Evolutionary conservation across 2,113 vertebrate species (phyloP).

Genomic region (Calyptomena viridis): DNA sequence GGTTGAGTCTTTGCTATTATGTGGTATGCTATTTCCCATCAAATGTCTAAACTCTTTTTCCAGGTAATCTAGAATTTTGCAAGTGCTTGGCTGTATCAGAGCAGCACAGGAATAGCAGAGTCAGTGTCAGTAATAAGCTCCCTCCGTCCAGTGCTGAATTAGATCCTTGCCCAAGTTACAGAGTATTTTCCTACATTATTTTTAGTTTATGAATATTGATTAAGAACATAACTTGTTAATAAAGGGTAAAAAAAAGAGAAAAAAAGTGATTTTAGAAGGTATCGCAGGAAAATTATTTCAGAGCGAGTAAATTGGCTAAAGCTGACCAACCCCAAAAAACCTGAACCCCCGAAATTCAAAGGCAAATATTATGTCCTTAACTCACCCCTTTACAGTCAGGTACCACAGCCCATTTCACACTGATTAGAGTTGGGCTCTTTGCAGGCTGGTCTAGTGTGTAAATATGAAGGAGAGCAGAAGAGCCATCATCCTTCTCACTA

Average conservation of each 20-base stretch:
- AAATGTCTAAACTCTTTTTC: background rate
- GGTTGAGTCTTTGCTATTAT: background rate
- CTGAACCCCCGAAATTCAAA: background rate
- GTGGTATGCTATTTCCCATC: background rate
- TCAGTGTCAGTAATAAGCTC: background rate
- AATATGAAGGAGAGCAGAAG: background rate
- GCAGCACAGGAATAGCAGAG: background rate
- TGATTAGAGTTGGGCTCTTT: background rate
- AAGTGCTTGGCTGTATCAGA: background rate
- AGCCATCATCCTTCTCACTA: background rate
- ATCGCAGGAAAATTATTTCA: background rate
- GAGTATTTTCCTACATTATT: background rate
- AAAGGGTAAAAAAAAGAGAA: background rate
- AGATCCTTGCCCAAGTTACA: background rate
- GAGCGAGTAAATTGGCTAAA: background rate
- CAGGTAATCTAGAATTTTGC: background rate
- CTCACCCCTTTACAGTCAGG: slow-evolving; percentile 1
- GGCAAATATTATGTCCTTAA: slow-evolving; percentile 16
- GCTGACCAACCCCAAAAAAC: background rate
- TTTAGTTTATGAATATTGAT: background rate
- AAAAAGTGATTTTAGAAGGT: background rate
- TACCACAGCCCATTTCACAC: background rate
- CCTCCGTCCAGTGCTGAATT: background rate
- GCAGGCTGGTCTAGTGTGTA: background rate
- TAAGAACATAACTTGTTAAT: background rate